These are phyloP conservation scores for Orthosia gothica DNA, from an alignment of 2,888 invertebrate genomes.

Conservation along the genomic window DNA sequence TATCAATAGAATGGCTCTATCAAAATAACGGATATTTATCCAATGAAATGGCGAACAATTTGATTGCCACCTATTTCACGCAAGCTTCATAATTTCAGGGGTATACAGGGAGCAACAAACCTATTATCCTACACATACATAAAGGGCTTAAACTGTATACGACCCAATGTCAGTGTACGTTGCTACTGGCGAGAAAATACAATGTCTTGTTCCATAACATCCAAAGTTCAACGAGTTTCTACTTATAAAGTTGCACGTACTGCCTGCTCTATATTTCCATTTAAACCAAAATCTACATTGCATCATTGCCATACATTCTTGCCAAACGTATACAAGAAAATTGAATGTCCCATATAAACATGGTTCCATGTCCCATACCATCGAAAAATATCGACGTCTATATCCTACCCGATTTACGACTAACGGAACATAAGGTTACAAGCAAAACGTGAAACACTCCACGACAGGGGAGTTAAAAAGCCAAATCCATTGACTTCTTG, in stretches of 20 bases:
- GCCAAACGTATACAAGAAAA: slow-evolving; percentile 41
- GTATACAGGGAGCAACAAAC: slow-evolving; percentile 23
- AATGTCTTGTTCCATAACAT: slow-evolving; percentile 28
- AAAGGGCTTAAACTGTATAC: slow-evolving; percentile 15
- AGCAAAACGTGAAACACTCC: slow-evolving; percentile 36
- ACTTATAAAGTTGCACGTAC: slow-evolving; percentile 22
- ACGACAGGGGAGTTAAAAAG: slow-evolving; percentile 62
- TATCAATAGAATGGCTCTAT: slow-evolving; percentile 25
- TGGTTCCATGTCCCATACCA: slow-evolving; percentile 9
- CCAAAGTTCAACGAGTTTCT: slow-evolving; percentile 32
- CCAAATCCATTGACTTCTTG: slow-evolving; percentile 64
- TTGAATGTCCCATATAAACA: slow-evolving; percentile 53
- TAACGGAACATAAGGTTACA: slow-evolving; percentile 38
- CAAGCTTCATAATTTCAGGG: not conserved
- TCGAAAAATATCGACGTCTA: slow-evolving; percentile 52
- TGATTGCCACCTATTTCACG: not conserved
- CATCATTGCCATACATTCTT: slow-evolving; percentile 32
- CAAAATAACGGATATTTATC: slow-evolving; percentile 18
- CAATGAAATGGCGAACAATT: slow-evolving; percentile 12
- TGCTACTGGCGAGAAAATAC: slow-evolving; percentile 6
- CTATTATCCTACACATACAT: slow-evolving; percentile 2
- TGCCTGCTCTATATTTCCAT: slow-evolving; percentile 1
- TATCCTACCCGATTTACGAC: slow-evolving; percentile 44
- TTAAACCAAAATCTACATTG: slow-evolving; percentile 31
- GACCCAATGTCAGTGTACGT: slow-evolving; percentile 1